phyloP scores from a whole-genome alignment of 37 sponge, comb jelly and placozoan genomes.

The Agelas oroides region DNA sequence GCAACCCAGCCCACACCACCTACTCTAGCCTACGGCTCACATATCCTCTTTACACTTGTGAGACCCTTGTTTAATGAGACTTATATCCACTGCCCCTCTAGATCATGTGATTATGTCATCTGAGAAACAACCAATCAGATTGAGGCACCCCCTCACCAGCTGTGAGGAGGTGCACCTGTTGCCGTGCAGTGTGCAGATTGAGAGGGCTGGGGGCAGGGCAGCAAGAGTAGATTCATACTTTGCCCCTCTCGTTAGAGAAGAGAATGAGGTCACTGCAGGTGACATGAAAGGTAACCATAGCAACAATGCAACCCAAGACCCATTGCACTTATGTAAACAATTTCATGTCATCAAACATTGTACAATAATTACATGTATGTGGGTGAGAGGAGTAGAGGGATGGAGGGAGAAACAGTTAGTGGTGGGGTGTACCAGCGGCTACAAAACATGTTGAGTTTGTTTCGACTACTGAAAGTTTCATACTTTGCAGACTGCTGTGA shows the following conservation, averaged over 20 bases:
- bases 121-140: not conserved
- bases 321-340: not conserved
- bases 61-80: too few relatives aligned
- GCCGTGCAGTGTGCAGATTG: constrained; percentile 30
- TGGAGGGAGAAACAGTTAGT: too few relatives aligned
- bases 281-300: not conserved
- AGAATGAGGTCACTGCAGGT: not conserved
- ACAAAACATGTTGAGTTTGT: too few relatives aligned
- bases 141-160: not conserved
- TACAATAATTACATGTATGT: too few relatives aligned
- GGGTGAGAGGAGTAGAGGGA: too few relatives aligned
- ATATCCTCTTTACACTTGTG: too few relatives aligned
- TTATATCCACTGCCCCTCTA: not conserved
- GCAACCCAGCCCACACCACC: too few relatives aligned
- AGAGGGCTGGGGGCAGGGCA: not conserved
- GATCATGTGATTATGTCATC: not conserved
- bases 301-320: not conserved
- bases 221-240: constrained; percentile 28
- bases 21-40: too few relatives aligned
- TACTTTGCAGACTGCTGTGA: too few relatives aligned
- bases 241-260: constrained; percentile 38
- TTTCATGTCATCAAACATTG: too few relatives aligned
- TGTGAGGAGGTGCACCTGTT: constrained; percentile 18
- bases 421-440: too few relatives aligned
- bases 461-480: too few relatives aligned